Evolutionary conservation across 2,888 invertebrate genomes (phyloP).

Genomic region (Lochmaea crataegi): DNA sequence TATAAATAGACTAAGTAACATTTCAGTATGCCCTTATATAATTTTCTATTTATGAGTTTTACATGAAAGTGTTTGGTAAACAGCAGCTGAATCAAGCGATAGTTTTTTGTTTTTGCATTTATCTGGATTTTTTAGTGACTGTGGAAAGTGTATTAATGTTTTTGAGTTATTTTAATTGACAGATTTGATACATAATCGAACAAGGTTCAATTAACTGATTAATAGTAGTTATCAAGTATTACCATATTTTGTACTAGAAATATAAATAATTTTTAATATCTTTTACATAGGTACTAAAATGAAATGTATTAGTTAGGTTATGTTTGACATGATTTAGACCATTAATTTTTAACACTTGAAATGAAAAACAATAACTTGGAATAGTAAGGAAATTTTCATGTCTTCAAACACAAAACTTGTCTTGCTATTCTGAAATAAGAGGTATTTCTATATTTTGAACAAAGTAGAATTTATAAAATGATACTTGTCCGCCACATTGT

Average conservation of each 20-base stretch:
- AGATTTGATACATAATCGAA: background rate
- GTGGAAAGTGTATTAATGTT: conserved; percentile 15
- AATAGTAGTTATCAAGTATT: conserved; percentile 8
- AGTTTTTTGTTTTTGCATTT: conserved; percentile 15
- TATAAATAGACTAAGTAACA: background rate
- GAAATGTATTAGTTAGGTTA: no score
- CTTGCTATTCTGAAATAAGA: no score
- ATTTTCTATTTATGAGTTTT: conserved; percentile 1
- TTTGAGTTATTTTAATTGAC: background rate
- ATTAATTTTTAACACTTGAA: no score
- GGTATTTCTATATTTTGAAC: no score
- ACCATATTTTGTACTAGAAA: conserved; percentile 15
- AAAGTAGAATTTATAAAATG: no score
- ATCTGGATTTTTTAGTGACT: conserved; percentile 14
- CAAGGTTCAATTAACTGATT: background rate
- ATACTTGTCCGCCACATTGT: no score
- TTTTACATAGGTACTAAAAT: background rate
- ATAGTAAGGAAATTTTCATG: no score
- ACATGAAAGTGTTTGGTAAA: background rate
- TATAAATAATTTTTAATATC: background rate
- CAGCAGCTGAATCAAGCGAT: conserved; percentile 5
- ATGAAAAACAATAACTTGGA: no score
- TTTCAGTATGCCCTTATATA: background rate
- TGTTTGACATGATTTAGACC: no score
- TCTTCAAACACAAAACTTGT: no score